Evolutionary conservation across 2,888 invertebrate genomes (phyloP), one percentile per base, ranked within the genome.

Genomic region (Pseudeuparius sepicola): DNA sequence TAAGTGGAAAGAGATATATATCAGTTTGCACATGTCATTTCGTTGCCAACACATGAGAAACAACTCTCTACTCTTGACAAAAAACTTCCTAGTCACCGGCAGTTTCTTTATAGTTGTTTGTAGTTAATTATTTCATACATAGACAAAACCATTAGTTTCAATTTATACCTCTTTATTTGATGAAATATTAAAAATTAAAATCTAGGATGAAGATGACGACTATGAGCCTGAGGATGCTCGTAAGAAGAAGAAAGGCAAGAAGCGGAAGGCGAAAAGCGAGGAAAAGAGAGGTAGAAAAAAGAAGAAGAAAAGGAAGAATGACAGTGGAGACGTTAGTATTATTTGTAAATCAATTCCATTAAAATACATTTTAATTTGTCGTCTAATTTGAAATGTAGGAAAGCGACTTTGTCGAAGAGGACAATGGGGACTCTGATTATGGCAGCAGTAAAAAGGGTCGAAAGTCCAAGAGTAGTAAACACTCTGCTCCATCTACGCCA

Each of bases 221-320:
- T 86, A 84, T 50, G 86, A 86, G 44, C 82, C 81, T 34, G 87
- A 87, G 56, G 86, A 82, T 63, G 72, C 73, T 31, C 75, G 84
- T 51, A 86, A 85, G 62, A 86, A 87, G 65, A 92, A 92, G 57
- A 90, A 92, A 54, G 90, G 89, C 14, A 93, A 93, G 62, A 94
- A 94, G 59, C 74, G 93, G 55, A 92, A 90, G 67, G 85, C 82
- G 34, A 74, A 81, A 51, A 83, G 88, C 51, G 90, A 90, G 59
- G 84, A 85, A 37, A 88, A 89, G 61, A 90, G 88, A 56, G 89
- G 88, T 47, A 87, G 87, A 60, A 88, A 89, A 65, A 88, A 89
- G 66, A 90, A 90, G 75, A 90, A 89, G 69, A 88, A 88, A 71
- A 80, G 86, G 61, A 89, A 87, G 73, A 86, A 87, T 64, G 89